A percentile compares a stretch with the other conserved stretches of the same genome.
These are phyloP conservation scores for Hemibagrus guttatus DNA, from an alignment of 2,797 vertebrate species.

Conservation along the genomic window DNA sequence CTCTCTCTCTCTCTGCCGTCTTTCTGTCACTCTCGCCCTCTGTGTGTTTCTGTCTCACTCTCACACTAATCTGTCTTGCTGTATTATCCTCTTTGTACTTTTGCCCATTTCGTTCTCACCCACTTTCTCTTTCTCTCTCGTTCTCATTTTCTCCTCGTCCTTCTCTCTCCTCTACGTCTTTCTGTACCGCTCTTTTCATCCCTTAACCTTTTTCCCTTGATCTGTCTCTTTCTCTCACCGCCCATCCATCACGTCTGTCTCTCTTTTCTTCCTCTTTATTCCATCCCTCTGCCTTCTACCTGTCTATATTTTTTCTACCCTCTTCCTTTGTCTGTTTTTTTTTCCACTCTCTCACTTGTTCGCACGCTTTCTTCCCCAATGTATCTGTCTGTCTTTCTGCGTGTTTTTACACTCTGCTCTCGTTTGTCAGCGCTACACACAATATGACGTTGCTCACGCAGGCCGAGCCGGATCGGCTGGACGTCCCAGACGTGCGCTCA, in stretches of 20 bases:
- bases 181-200: neutral
- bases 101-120: neutral
- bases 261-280: neutral
- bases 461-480: constrained; percentile 24
- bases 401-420: constrained; percentile 13
- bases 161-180: neutral
- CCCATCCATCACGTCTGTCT: neutral
- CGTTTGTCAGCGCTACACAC: neutral
- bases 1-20: neutral
- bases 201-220: neutral
- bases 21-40: neutral
- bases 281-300: neutral
- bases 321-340: neutral
- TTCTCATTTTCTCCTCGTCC: neutral
- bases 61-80: neutral
- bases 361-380: neutral
- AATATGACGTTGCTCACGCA: constrained; percentile 29
- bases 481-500: constrained; percentile 32
- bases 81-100: neutral
- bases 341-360: neutral
- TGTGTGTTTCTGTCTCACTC: neutral
- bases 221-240: neutral
- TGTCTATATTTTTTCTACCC: neutral
- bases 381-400: neutral
- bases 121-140: neutral